Evolutionary conservation across 2,113 vertebrate genomes (phyloP).

Genomic region (Xenopus borealis): DNA sequence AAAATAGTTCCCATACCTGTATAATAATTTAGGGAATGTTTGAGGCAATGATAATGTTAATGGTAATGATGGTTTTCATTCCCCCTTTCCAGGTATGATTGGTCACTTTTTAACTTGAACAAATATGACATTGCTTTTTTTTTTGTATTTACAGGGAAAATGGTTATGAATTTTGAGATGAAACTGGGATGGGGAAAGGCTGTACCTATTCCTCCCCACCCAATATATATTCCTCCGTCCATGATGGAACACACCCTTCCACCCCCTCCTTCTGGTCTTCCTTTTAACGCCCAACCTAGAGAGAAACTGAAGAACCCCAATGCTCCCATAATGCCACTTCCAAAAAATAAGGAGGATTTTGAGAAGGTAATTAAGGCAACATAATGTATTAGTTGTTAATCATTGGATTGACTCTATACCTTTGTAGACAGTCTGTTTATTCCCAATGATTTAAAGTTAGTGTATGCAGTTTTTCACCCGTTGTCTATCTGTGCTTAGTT

Average conservation of each 20-base stretch:
- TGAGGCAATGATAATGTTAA: too few relatives aligned
- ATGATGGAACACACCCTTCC: constrained; percentile 99
- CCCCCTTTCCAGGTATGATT: too few relatives aligned
- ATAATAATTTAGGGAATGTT: too few relatives aligned
- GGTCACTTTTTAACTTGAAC: too few relatives aligned
- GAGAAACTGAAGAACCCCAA: constrained; percentile 96
- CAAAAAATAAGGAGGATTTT: constrained; percentile 99
- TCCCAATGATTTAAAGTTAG: background rate
- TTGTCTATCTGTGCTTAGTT: too few relatives aligned
- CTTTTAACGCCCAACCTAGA: constrained; percentile 96
- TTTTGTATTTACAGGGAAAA: constrained; percentile 79
- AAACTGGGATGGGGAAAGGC: constrained; percentile 99
- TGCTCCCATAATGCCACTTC: constrained; percentile 87
- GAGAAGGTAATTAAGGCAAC: constrained; percentile 92
- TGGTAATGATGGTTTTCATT: too few relatives aligned
- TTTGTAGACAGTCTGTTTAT: background rate
- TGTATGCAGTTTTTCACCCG: too few relatives aligned
- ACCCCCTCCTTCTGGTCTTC: constrained; percentile 94
- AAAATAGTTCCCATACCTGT: too few relatives aligned
- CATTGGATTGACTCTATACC: background rate
- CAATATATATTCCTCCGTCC: constrained; percentile 97
- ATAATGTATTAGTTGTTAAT: constrained; percentile 47
- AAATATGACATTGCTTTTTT: too few relatives aligned
- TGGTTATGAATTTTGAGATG: constrained; percentile 99
- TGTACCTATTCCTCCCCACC: constrained; percentile 96